Evolutionary conservation across 2,888 invertebrate species (phyloP), one percentile per base, ranked within the genome.

Genomic region (Galerucella calmariensis): DNA sequence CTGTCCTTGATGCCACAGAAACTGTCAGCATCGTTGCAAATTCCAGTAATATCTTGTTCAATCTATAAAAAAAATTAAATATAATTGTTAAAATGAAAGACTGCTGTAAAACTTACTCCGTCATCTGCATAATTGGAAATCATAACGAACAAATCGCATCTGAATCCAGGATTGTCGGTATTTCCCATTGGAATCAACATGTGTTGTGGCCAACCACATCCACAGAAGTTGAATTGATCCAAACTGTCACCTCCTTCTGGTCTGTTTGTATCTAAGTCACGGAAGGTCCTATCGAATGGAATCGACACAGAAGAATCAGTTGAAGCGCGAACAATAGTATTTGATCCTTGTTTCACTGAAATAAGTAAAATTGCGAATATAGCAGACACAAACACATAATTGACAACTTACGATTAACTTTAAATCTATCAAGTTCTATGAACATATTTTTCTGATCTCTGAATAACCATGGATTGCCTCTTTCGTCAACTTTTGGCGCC

Each of bases 201-300:
- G 86, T 95, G 95, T 76, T 94, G 92, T 0, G 95, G 95, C 95
- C 95, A 95, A 68, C 95, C 95, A 82, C 96, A 96, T 75, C 95
- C 95, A 88, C 96, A 96, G 90, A 94, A 94, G 88, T 94, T 93
- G 88, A 94, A 94, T 79, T 89, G 88, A 11, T 87, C 88, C 72
- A 88, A 79, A 0, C 90, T 87, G 2, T 88, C 87, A 59, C 90
- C 90, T 0, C 89, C 90, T n/a, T 89, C 86, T 0, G 94, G 93
- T 0, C 94, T 89, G 74, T 87, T 88, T 11, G 84, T 82, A 79
- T 94, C 93, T 81, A 93, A 85, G 84, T 92, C 91, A 11, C 94
- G 91, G 92, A 95, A 96, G 1, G 94, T 94, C 74, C 93, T 89
- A 84, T 94, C 95, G 85, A 93, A 95, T 0, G 95, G 95, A 83